Evolutionary conservation across 2,797 vertebrate genomes (phyloP).

Genomic region (Graptemys geographica): DNA sequence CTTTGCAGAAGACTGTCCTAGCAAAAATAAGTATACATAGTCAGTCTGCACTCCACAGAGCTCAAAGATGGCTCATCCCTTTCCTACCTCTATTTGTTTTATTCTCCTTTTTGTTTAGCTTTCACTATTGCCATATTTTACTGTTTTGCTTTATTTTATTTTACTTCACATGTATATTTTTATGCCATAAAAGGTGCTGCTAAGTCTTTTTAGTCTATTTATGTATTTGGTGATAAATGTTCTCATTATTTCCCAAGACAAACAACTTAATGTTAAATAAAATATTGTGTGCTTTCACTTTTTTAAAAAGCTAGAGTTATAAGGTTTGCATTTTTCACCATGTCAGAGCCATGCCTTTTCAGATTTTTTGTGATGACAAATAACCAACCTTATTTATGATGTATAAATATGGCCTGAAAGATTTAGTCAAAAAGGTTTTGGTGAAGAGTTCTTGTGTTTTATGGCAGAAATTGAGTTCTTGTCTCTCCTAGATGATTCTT

Average conservation of each 20-base stretch:
- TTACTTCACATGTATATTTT: neutral
- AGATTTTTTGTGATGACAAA: neutral
- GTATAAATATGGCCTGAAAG: conserved; percentile 18
- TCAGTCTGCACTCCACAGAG: conserved; percentile 39
- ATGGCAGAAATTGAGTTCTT: conserved; percentile 39
- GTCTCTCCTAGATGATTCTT: neutral
- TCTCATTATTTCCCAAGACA: conserved; percentile 29
- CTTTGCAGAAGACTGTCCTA: conserved; percentile 46
- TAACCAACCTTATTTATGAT: conserved; percentile 35
- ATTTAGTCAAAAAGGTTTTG: conserved; percentile 39
- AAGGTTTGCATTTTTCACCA: conserved; percentile 25
- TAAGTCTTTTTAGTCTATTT: conserved; percentile 6
- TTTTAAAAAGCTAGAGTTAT: neutral
- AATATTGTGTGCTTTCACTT: conserved; percentile 16
- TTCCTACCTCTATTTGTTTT: conserved; percentile 33
- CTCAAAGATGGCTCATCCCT: conserved; percentile 10
- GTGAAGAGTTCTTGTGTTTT: conserved; percentile 46
- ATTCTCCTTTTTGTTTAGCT: conserved; percentile 54
- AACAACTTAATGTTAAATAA: conserved; percentile 54
- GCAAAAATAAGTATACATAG: neutral
- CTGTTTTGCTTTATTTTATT: conserved; percentile 8
- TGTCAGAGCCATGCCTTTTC: neutral
- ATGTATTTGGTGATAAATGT: neutral
- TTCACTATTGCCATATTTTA: conserved; percentile 45
- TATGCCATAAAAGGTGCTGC: conserved; percentile 40